Evolutionary conservation across 1,140 invertebrate species (phyloP).

Genomic region (Drosophila varians): DNA sequence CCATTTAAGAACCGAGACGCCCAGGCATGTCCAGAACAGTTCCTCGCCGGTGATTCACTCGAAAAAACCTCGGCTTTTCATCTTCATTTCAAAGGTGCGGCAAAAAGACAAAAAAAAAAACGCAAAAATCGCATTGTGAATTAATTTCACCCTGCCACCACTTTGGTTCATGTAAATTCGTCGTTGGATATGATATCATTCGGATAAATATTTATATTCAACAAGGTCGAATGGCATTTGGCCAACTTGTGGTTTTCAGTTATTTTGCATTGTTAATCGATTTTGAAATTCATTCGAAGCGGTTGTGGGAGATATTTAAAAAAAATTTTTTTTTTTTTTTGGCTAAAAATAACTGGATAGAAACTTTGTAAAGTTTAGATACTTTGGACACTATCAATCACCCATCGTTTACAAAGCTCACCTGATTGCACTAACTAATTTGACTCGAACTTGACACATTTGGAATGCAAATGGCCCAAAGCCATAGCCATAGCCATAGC

Average conservation of each 20-base stretch:
- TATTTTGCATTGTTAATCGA: conserved; percentile 39
- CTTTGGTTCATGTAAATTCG: conserved; percentile 33
- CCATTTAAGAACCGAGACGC: conserved; percentile 60
- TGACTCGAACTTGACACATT: conserved; percentile 60
- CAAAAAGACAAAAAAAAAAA: too few relatives aligned
- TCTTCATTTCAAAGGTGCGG: conserved; percentile 37
- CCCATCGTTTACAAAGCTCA: not conserved
- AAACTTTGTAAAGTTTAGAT: not conserved
- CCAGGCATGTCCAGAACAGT: conserved; percentile 42
- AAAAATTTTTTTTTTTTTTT: not conserved
- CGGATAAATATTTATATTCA: conserved; percentile 47
- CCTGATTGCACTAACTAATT: conserved; percentile 33
- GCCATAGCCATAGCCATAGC: conserved; percentile 19
- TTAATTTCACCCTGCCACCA: conserved; percentile 15
- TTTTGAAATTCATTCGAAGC: conserved; percentile 21
- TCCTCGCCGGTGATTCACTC: conserved; percentile 32
- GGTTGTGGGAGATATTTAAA: conserved; percentile 9
- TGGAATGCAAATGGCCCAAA: conserved; percentile 59
- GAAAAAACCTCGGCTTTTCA: conserved; percentile 5
- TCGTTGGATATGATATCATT: conserved; percentile 53
- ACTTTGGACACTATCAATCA: conserved; percentile 15
- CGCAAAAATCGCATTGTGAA: conserved; percentile 2
- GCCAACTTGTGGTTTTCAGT: conserved; percentile 44
- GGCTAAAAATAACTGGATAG: not conserved
- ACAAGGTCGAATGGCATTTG: conserved; percentile 60